Conservation (phyloP, 2,888 invertebrate species). For the Lasioglossum lativentre region DNA sequence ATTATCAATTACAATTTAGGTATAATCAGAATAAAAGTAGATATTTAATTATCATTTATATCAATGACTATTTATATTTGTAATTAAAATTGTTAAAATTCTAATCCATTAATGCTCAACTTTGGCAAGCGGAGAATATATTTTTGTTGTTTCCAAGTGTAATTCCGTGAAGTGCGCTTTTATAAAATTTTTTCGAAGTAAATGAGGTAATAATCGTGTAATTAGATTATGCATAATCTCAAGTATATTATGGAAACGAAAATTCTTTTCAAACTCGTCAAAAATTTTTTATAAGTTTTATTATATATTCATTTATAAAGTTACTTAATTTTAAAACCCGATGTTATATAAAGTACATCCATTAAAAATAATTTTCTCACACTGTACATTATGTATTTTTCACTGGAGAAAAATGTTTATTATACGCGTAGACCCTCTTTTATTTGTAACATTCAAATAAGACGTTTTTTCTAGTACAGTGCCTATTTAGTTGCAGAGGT, state of each 20-base stretch:
- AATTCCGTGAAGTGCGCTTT: conserved; percentile 14
- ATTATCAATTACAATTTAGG: background rate
- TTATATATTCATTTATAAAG: background rate
- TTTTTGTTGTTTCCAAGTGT: conserved; percentile 5
- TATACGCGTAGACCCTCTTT: background rate
- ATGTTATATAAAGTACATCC: background rate
- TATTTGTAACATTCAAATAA: background rate
- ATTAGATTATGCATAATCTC: conserved; percentile 10
- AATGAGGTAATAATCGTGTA: conserved; percentile 13
- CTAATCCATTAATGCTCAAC: background rate
- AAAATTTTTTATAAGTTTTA: background rate
- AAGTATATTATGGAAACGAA: background rate
- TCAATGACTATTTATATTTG: background rate
- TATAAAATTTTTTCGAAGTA: conserved; percentile 14
- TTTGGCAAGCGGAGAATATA: background rate
- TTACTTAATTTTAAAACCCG: background rate
- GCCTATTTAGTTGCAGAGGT: conserved; percentile 41
- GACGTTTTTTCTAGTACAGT: conserved; percentile 21
- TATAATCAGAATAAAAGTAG: background rate
- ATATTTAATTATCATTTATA: background rate
- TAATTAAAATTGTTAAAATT: background rate
- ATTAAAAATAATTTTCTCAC: conserved; percentile 2
- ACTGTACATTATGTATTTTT: background rate
- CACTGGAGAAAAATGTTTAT: background rate
- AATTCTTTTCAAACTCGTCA: background rate